These are phyloP conservation scores for Cephus runcator DNA, from an alignment of 2,888 invertebrate species.

Conservation along the genomic window DNA sequence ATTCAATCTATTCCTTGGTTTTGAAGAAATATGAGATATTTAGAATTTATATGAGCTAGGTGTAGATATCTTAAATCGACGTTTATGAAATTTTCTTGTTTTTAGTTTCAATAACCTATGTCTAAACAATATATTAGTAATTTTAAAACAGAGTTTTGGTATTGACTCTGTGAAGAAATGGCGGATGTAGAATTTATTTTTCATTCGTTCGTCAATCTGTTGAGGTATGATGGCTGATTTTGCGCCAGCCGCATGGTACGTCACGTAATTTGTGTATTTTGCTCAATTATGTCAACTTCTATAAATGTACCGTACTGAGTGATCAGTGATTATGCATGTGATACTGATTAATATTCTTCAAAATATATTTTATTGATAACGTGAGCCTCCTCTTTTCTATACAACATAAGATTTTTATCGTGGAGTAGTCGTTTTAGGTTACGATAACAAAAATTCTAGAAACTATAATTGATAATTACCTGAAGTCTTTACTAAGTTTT, in stretches of 20 bases:
- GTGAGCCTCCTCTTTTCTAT: neutral
- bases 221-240: constrained; percentile 24
- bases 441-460: neutral
- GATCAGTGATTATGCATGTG: neutral
- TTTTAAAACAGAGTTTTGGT: neutral
- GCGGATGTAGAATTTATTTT: neutral
- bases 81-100: neutral
- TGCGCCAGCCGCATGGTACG: constrained; percentile 46
- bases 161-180: neutral
- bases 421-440: neutral
- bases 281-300: constrained; percentile 4
- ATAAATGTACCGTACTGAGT: neutral
- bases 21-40: neutral
- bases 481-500: neutral
- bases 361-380: neutral
- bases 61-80: neutral
- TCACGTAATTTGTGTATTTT: constrained; percentile 32
- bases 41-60: neutral
- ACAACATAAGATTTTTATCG: neutral
- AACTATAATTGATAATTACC: neutral
- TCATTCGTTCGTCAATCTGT: neutral
- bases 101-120: neutral
- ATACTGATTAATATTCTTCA: neutral
- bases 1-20: too few relatives aligned
- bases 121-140: neutral